phyloP scores from a whole-genome alignment of 1,140 invertebrate species.

The Bombus superbus region DNA sequence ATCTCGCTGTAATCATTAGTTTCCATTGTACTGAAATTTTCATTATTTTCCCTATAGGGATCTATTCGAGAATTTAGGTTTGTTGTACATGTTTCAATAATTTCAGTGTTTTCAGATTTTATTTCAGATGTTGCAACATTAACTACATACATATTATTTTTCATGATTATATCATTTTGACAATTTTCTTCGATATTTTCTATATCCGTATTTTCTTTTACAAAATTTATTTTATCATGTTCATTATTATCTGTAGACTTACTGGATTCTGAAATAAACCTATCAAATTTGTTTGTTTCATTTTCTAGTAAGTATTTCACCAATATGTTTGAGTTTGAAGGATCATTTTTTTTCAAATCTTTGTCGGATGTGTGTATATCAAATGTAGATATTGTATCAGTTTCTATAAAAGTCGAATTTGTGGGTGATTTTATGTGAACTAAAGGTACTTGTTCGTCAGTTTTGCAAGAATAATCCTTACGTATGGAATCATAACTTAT shows the following conservation, averaged over 20 bases:
- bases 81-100: constrained; percentile 9
- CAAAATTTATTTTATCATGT: constrained; percentile 36
- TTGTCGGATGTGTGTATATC: constrained; percentile 36
- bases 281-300: constrained; percentile 44
- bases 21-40: constrained; percentile 46
- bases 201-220: constrained; percentile 11
- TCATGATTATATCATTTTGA: constrained; percentile 47
- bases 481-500: neutral
- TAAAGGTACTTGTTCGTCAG: constrained; percentile 56
- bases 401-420: constrained; percentile 60
- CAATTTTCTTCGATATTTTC: constrained; percentile 12
- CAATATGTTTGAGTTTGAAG: constrained; percentile 30
- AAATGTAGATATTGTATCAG: constrained; percentile 44
- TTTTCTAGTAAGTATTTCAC: constrained; percentile 47
- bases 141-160: constrained; percentile 42
- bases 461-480: constrained; percentile 44
- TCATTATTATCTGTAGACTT: constrained; percentile 24
- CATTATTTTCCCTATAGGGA: constrained; percentile 40
- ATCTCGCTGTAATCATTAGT: constrained; percentile 33
- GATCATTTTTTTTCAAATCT: constrained; percentile 31
- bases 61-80: constrained; percentile 34
- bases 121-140: constrained; percentile 32
- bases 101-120: constrained; percentile 16
- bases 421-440: constrained; percentile 67
- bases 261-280: constrained; percentile 15